Evolutionary conservation across 2,888 invertebrate genomes (phyloP).

Genomic region (Emmelina monodactyla): DNA sequence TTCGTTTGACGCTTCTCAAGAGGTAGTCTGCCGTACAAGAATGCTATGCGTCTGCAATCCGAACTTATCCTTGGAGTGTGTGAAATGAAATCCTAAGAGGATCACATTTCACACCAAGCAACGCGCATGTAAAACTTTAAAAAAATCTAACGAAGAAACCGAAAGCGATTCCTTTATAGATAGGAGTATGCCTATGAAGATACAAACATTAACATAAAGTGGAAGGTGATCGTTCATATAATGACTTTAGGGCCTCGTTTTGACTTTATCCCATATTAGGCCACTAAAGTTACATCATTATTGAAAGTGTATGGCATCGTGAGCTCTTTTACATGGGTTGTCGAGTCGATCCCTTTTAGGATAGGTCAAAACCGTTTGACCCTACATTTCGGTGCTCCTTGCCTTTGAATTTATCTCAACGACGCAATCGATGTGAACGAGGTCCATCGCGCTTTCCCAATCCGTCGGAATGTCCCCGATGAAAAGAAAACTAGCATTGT

Average conservation of each 20-base stretch:
- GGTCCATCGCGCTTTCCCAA: constrained; percentile 29
- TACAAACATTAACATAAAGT: no score
- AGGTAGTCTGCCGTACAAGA: constrained; percentile 22
- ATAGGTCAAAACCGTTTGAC: constrained; percentile 18
- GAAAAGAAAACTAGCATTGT: constrained; percentile 31
- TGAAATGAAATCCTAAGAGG: constrained; percentile 3
- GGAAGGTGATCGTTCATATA: no score
- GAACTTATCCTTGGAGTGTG: constrained; percentile 21
- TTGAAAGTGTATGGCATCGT: not conserved
- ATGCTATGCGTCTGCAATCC: constrained; percentile 24
- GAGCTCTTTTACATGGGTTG: constrained; percentile 6
- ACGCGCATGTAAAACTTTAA: no score
- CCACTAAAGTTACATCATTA: not conserved
- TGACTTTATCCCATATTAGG: not conserved
- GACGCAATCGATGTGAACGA: constrained; percentile 22
- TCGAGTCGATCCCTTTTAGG: constrained; percentile 15
- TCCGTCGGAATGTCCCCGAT: constrained; percentile 22
- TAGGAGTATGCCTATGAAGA: no score
- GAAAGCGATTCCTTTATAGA: no score
- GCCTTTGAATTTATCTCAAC: constrained; percentile 13
- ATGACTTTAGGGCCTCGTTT: no score
- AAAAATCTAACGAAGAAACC: no score
- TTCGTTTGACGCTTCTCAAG: constrained; percentile 18
- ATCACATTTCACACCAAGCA: constrained; percentile 1
- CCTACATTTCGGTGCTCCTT: constrained; percentile 16